These are phyloP conservation scores for Caranx ignobilis DNA, from an alignment of 2,113 vertebrate species.

Conservation along the genomic window DNA sequence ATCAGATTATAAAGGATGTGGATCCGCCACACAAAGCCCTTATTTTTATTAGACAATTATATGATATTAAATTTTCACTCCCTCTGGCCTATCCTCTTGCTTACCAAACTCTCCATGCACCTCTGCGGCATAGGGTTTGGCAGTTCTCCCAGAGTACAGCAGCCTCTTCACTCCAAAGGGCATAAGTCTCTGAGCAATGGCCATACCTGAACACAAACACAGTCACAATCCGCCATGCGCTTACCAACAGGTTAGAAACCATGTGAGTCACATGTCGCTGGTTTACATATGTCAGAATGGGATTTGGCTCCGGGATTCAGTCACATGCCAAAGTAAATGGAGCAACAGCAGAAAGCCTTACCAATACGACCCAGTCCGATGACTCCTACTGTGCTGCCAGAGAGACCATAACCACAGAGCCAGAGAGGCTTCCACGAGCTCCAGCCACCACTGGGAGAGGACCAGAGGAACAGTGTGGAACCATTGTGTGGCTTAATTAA, in stretches of 20 bases:
- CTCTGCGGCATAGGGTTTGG: constrained; percentile 77
- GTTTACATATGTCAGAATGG: background rate
- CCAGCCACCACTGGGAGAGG: constrained; percentile 82
- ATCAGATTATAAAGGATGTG: background rate
- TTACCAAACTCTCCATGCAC: constrained; percentile 87
- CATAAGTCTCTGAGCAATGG: constrained; percentile 82
- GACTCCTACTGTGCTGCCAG: constrained; percentile 85
- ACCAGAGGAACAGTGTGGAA: background rate
- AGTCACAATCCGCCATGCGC: background rate
- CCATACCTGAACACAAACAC: constrained; percentile 78
- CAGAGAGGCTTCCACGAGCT: constrained; percentile 84
- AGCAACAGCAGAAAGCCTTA: constrained; percentile 41
- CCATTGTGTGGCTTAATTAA: background rate
- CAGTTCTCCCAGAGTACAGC: constrained; percentile 83
- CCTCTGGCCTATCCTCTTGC: constrained; percentile 27
- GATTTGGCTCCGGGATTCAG: background rate
- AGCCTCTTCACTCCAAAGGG: constrained; percentile 87
- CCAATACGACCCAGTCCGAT: constrained; percentile 87
- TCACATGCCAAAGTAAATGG: background rate
- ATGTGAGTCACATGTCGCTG: background rate
- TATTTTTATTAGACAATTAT: background rate
- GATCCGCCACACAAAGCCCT: background rate
- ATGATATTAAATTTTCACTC: background rate
- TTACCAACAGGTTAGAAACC: background rate
- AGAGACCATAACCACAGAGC: constrained; percentile 82